Conservation (phyloP, 2,113 vertebrate genomes). For the Pungitius pungitius region DNA sequence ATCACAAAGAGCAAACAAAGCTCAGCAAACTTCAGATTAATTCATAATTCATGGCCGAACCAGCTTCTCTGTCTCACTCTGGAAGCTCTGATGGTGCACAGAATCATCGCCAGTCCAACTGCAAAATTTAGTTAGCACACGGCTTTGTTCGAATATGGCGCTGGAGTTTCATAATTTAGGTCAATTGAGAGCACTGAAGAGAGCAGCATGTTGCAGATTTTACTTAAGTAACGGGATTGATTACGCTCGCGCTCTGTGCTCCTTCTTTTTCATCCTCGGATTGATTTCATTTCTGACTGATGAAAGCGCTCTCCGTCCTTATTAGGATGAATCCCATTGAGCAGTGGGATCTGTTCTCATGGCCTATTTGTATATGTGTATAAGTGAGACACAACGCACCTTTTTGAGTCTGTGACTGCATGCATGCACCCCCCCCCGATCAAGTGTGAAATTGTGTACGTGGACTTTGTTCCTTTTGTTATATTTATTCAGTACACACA, state of each 20-base stretch:
- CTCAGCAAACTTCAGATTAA: slow-evolving; percentile 47
- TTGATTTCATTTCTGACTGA: slow-evolving; percentile 63
- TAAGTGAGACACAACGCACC: slow-evolving; percentile 15
- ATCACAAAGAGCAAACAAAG: slow-evolving; percentile 70
- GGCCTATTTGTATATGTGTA: slow-evolving; percentile 38
- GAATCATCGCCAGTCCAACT: background rate
- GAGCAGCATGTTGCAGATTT: slow-evolving; percentile 26
- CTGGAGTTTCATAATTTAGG: slow-evolving; percentile 35
- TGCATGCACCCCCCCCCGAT: background rate
- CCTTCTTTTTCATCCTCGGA: slow-evolving; percentile 45
- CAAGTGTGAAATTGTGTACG: background rate
- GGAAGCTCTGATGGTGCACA: background rate
- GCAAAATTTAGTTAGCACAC: slow-evolving; percentile 20
- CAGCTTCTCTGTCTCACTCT: slow-evolving; percentile 12
- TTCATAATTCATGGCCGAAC: slow-evolving; percentile 51
- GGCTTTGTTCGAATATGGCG: slow-evolving; percentile 27
- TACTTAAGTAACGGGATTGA: slow-evolving; percentile 52
- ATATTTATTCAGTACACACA: background rate
- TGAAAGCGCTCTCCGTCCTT: slow-evolving; percentile 45
- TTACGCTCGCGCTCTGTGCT: slow-evolving; percentile 40
- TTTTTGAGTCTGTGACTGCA: slow-evolving; percentile 15
- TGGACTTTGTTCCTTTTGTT: background rate
- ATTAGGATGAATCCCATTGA: slow-evolving; percentile 52
- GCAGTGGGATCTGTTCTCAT: slow-evolving; percentile 29
- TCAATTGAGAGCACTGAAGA: slow-evolving; percentile 21